Base-by-base conservation (phyloP, 2,797 vertebrate genomes). In the Arnoldichthys spilopterus region DNA sequence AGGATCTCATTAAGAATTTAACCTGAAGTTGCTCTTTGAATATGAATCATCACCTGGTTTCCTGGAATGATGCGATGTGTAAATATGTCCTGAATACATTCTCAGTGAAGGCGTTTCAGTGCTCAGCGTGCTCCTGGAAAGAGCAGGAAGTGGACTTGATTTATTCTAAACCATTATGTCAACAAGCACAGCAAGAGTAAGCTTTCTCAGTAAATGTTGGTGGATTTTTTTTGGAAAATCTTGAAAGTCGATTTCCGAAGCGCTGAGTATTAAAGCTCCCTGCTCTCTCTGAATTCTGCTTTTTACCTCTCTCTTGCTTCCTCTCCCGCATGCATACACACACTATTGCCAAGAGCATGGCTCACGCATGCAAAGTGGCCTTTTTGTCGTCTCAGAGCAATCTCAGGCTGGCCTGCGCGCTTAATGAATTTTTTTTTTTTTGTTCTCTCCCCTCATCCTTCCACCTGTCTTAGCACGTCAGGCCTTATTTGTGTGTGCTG, bases 391-490 rank as follows among this genome's bases (percentile, higher is more conserved):
- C 61, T 30, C 73, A 72, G 15, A 63, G 45, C 49, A 49, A 59
- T 78, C 58, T 49, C 51, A 54, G 59, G 71, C 70, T 72, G 74
- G 78, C 68, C 74, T 37, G 20, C 34, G 54, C 47, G 64, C 40
- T 15, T 77, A 74, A 80, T 67, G 69, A 72, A 76, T 74, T 61
- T 49, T 47, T 11, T 68, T 72, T 68, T 76, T 69, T 69, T 24
- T 78, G 30, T 70, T 76, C 43, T 66, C 28, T 72, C 34, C 45
- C 53, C 53, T 80, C 74, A 59, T 70, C 63, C 40, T 49, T 72
- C 78, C 58, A 75, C 72, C 70, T 70, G 74, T 80, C 82, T 69
- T 72, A 78, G 49, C 51, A 69, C 59, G 76, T 74, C 82, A 83
- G 51, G 45, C 64, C 82, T 78, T 62, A 77, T 83, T 84, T 87